Evolutionary conservation across 2,888 invertebrate genomes (phyloP).

Genomic region (Iphiclides podalirius): DNA sequence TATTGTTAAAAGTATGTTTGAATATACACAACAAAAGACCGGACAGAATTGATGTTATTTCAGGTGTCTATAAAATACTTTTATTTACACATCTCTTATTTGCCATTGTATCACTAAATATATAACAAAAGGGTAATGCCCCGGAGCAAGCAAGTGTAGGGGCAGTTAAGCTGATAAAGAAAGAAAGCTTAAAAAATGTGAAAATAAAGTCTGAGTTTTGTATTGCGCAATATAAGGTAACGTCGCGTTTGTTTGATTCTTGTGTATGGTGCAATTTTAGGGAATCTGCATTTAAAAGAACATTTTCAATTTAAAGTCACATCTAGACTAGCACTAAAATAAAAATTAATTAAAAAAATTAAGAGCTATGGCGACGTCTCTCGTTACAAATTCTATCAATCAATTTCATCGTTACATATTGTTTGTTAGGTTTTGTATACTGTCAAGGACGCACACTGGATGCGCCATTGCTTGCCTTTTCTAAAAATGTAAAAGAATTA

Average conservation of each 20-base stretch:
- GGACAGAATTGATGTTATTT: constrained; percentile 12
- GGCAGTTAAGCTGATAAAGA: constrained; percentile 68
- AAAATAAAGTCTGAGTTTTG: constrained; percentile 64
- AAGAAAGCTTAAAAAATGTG: constrained; percentile 71
- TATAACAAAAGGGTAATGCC: constrained; percentile 66
- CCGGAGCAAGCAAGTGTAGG: constrained; percentile 70
- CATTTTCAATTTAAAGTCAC: too few relatives aligned
- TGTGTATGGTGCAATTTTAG: constrained; percentile 27
- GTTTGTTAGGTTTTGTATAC: too few relatives aligned
- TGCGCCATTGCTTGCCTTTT: too few relatives aligned
- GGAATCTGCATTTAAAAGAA: constrained; percentile 25
- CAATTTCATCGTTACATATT: too few relatives aligned
- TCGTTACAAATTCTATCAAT: too few relatives aligned
- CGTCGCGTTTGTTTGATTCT: constrained; percentile 62
- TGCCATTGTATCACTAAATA: constrained; percentile 53
- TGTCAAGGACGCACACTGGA: too few relatives aligned
- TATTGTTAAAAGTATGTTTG: too few relatives aligned
- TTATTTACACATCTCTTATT: constrained; percentile 40
- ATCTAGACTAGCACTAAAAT: too few relatives aligned
- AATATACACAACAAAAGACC: too few relatives aligned
- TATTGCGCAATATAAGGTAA: constrained; percentile 63
- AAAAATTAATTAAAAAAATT: not conserved
- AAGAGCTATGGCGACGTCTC: too few relatives aligned
- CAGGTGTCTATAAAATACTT: constrained; percentile 14
- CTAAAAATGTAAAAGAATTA: too few relatives aligned